Evolutionary conservation across 2,797 vertebrate species (phyloP), one percentile per base, ranked within the genome.

Genomic region (Ataeniobius toweri): DNA sequence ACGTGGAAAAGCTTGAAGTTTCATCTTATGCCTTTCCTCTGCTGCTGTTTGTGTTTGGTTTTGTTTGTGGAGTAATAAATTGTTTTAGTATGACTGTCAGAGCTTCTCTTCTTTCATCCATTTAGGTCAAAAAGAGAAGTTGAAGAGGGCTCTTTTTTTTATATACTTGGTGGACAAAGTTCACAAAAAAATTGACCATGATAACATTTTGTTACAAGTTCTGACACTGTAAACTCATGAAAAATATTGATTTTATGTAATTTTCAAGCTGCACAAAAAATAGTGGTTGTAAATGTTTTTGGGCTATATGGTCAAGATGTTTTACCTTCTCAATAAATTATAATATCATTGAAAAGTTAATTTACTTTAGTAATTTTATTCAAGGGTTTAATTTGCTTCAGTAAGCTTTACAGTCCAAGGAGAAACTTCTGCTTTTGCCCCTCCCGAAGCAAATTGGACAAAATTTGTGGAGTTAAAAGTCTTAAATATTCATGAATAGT

Each of bases 1-100:
- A 58, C 84, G 76, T 20, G 63, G 67, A 76, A 85, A 88, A 81
- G 78, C 89, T 90, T 89, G 74, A 86, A 86, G 86, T 89, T 83
- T 80, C 28, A 81, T 86, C 80, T 80, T 86, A 16, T 16, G 12
- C 77, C 28, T 3, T 46, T 9, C 48, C 61, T 28, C 61, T 36
- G 61, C 51, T 36, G 26, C 51, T 75, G 41, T 72, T 58, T 63
- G 48, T 12, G 58, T 31, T 63, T 26, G 0, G 48, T 51, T 78
- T 70, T 67, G 46, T 51, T 61, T 50, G 18, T 14, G 14, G 50
- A 53, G 68, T 80, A 71, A 48, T 53, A 51, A 70, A 69, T 48
- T 68, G 55, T 39, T 82, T 55, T 2, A 18, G 44, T 61, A 10
- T 63, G 50, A 65, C 69, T 59, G 76, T 73, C 75, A 53, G 53